Percentiles rank a stretch among this genome's conserved stretches.
Evolutionary conservation across 2,113 vertebrate species (phyloP).

Genomic region (Syngnathus typhle): DNA sequence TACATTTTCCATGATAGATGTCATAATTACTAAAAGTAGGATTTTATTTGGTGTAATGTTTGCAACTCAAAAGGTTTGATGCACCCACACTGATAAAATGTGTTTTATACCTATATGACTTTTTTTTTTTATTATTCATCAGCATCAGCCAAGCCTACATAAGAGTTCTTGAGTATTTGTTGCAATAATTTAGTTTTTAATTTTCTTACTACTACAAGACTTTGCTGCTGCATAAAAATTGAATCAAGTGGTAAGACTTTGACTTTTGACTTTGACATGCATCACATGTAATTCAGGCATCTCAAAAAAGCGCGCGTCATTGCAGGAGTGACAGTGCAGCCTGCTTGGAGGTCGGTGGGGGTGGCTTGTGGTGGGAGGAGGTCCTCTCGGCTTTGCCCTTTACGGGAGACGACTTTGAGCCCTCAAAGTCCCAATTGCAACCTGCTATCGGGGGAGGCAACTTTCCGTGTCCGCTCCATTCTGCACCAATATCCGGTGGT

Average conservation of each 20-base stretch:
- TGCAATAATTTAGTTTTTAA: too few species aligned
- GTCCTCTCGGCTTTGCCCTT: constrained; percentile 55
- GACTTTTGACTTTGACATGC: too few species aligned
- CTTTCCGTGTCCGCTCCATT: constrained; percentile 1
- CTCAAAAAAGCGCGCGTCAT: not conserved
- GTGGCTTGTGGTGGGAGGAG: constrained; percentile 23
- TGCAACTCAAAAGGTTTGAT: too few species aligned
- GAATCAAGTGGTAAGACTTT: not conserved
- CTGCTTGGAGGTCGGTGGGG: constrained; percentile 8
- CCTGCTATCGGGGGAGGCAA: constrained; percentile 68
- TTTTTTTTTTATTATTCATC: too few species aligned
- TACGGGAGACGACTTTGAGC: constrained; percentile 48
- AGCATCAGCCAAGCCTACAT: too few species aligned
- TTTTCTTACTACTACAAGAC: not conserved
- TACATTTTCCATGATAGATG: too few species aligned
- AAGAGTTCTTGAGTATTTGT: too few species aligned
- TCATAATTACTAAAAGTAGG: too few species aligned
- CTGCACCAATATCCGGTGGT: constrained; percentile 14
- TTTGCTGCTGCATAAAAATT: not conserved
- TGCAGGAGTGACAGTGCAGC: constrained; percentile 58
- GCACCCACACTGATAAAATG: too few species aligned
- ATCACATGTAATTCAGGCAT: not conserved
- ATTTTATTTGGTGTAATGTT: too few species aligned
- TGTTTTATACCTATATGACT: too few species aligned
- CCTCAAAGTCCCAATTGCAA: constrained; percentile 12